Evolutionary conservation across 1,140 invertebrate genomes (phyloP).

Genomic region (Spodoptera litura): DNA sequence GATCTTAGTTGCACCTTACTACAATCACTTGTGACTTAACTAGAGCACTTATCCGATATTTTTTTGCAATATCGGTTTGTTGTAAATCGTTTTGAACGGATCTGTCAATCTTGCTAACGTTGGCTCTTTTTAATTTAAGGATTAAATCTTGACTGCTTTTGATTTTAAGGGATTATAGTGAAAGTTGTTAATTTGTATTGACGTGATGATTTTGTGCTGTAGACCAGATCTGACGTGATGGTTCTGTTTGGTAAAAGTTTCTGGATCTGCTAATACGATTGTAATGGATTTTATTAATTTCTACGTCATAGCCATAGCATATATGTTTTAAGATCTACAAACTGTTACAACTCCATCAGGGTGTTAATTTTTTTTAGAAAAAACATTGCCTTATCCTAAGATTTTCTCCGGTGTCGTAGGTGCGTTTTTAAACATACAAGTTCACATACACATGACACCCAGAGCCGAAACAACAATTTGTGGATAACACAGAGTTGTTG

Average conservation of each 20-base stretch:
- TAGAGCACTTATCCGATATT: constrained; percentile 63
- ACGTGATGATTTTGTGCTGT: constrained; percentile 9
- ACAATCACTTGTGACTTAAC: constrained; percentile 69
- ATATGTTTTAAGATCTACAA: no score
- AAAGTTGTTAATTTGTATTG: constrained; percentile 51
- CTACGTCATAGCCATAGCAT: no score
- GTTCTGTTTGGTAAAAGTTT: not conserved
- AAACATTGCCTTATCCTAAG: no score
- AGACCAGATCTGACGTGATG: not conserved
- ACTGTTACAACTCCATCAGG: no score
- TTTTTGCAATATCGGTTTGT: constrained; percentile 61
- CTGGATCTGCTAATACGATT: no score
- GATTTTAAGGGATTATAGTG: constrained; percentile 56
- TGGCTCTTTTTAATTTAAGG: constrained; percentile 50
- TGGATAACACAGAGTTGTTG: no score
- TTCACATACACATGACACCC: no score
- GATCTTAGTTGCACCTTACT: constrained; percentile 61
- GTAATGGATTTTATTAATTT: no score
- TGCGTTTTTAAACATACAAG: no score
- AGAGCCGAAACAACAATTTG: no score
- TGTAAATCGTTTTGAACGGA: constrained; percentile 55
- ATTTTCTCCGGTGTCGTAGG: no score
- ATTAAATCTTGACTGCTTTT: constrained; percentile 47
- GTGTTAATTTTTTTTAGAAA: no score
- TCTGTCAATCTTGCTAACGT: constrained; percentile 58